These are phyloP conservation scores for Danaus melanippus DNA, from an alignment of 1,140 invertebrate species.

Conservation along the genomic window DNA sequence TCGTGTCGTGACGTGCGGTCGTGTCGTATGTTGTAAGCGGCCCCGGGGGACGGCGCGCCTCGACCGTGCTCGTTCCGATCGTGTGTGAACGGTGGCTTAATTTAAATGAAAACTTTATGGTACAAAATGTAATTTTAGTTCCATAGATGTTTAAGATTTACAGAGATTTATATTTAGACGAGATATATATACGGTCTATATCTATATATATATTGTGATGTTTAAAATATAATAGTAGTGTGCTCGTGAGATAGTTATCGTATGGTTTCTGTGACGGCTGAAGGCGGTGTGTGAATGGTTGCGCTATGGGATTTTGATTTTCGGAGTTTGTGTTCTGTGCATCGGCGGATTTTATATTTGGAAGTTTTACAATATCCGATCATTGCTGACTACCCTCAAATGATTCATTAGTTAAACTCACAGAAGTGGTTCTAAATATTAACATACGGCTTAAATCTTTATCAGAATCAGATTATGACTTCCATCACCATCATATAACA, in stretches of 20 bases:
- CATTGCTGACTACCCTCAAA: no score
- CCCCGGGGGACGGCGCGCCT: constrained; percentile 20
- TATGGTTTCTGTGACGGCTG: constrained; percentile 40
- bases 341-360: constrained; percentile 23
- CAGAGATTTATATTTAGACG: constrained; percentile 66
- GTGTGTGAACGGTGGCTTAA: constrained; percentile 49
- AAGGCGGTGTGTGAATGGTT: constrained; percentile 33
- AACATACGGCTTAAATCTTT: no score
- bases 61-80: constrained; percentile 39
- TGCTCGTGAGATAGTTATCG: constrained; percentile 45
- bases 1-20: constrained; percentile 43
- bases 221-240: constrained; percentile 47
- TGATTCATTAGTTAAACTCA: no score
- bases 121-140: constrained; percentile 69
- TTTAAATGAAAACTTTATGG: constrained; percentile 63
- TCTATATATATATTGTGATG: constrained; percentile 39
- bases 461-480: not conserved
- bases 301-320: constrained; percentile 33
- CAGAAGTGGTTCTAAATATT: no score
- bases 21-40: constrained; percentile 15
- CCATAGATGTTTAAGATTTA: constrained; percentile 65
- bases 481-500: not conserved
- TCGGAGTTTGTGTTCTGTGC: constrained; percentile 29
- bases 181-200: constrained; percentile 38
- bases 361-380: no score